Evolutionary conservation across 2,113 vertebrate species (phyloP), one percentile per base, ranked within the genome.

Genomic region (Beaufortia kweichowensis): DNA sequence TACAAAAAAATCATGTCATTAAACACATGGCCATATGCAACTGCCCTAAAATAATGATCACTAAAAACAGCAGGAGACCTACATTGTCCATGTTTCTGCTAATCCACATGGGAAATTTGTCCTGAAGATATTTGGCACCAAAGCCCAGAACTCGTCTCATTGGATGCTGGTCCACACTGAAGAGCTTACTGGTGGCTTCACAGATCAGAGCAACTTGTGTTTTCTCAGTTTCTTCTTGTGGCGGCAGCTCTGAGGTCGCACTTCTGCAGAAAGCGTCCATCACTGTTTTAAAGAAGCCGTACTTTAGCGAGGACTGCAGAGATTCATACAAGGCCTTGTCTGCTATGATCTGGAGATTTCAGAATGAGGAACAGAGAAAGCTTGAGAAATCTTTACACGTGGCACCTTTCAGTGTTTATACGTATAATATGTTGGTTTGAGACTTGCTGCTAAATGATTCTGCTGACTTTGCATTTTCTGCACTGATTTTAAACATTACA

Each of bases 51-150:
- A 46, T 17, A 46, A n/a, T 6, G 4, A 6, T 24, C n/a, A 41
- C 6, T 24, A 8, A 15, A 14, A 1, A 53, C 23, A 46, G 11
- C n/a, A 59, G 4, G 3, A n/a, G 0, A 84, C 94, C 67, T 86
- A 98, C 96, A 82, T 94, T 94, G 85, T 94, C 94, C 0, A 93
- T 93, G 0, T 91, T 91, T 69, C 87, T 69, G 74, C 85, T 80
- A 15, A 88, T 84, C 95, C 95, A 96, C 0, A 85, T n/a, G 0
- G 86, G 90, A 71, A 91, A 95, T 50, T 94, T 71, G 1, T 93
- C 85, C 70, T 88, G 88, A 11, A 98, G 88, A 72, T 94, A 98
- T 78, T 81, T 89, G n/a, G 85, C 85, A 3, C 95, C 95, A 2
- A 93, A 93, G 35, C 89, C 87, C 33, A 95, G 81, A 71, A 94